Evolutionary conservation across 2,888 invertebrate genomes (phyloP), one percentile per base, ranked within the genome.

Genomic region (Ectemnius continuus): DNA sequence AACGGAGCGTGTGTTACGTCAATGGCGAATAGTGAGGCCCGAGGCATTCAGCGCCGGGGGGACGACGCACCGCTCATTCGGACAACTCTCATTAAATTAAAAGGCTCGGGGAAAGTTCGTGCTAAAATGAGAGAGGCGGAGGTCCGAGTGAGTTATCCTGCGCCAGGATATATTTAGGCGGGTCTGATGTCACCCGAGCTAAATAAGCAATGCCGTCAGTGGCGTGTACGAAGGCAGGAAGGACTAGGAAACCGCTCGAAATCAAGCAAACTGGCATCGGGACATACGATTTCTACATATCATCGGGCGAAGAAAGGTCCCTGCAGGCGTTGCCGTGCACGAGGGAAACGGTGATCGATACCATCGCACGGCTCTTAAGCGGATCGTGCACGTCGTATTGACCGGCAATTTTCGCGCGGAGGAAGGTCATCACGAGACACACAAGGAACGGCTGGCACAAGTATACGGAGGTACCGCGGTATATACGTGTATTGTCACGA

Each of bases 321-420:
- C 76, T 56, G 73, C 61, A 69, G 64, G 69, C 69, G 71, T 70
- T 69, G 77, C 46, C 64, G 81, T 80, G 74, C 80, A 82, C 70
- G 76, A 72, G 68, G 65, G 36, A 36, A 36, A 36, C 70, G 73
- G 76, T 82, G 82, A 84, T 82, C 82, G 82, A 82, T 82, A 84
- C 62, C 82, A 79, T 79, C 77, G 84, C 77, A 70, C 75, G 75
- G 61, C 75, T 82, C 77, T 81, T 71, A 65, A 79, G 79, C 73
- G 82, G 81, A 82, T 84, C 82, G 84, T 82, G 82, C 84, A 73
- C 61, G 76, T 77, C 77, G 77, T 82, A 84, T 84, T 84, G 82
- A 82, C 82, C 81, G 75, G 70, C 82, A 84, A 82, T 82, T 82
- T 84, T 82, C 76, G 77, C 82, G 82, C 82, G 65, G 74, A 79